Evolutionary conservation across 2,113 vertebrate genomes (phyloP), one percentile per base, ranked within the genome.

Genomic region (Cebus imitator): DNA sequence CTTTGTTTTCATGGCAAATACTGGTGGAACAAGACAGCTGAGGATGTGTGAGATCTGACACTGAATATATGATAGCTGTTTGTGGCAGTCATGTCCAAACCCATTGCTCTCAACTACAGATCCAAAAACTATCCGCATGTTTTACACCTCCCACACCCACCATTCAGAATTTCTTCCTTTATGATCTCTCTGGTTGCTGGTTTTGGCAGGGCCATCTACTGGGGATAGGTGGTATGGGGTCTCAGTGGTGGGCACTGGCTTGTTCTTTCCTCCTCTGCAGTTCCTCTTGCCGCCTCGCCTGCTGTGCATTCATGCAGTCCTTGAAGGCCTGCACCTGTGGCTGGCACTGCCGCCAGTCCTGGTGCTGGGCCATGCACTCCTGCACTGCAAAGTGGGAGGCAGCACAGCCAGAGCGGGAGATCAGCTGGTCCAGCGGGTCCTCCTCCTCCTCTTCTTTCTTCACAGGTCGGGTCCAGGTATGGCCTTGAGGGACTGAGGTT

Each of bases 271-370:
- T 94, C 35, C 6, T 97, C 35, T 14, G 96, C 8, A 98, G 97
- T 16, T 99, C 99, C 76, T 99, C 94, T 43, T 96, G 96, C 0
- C 94, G 98, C 23, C 96, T 93, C 3, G 97, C 98, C 97, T 99
- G 99, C 90, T 98, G 98, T 32, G 88, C 98, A 52, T 96, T 98
- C 99, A 99, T 99, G 97, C 99, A 99, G 50, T 99, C 98, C 52
- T 98, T 99, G 57, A 99, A 99, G 1, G 98, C 98, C 92, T 98
- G 98, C 55, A 99, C 98, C 81, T 99, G 98, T 0, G 20, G 17
- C 97, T 99, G 99, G 98, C 99, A 99, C 37, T 73, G 98, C 30
- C 99, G 94, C 99, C 99, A 99, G 98, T 99, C 99, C 98, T 98
- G 99, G 78, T 99, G 97, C n/a, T 99, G 98, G 0, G 99, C 99